Evolutionary conservation across 1,140 invertebrate genomes (phyloP), one percentile per base, ranked within the genome.

Genomic region (Trichogramma pretiosum): DNA sequence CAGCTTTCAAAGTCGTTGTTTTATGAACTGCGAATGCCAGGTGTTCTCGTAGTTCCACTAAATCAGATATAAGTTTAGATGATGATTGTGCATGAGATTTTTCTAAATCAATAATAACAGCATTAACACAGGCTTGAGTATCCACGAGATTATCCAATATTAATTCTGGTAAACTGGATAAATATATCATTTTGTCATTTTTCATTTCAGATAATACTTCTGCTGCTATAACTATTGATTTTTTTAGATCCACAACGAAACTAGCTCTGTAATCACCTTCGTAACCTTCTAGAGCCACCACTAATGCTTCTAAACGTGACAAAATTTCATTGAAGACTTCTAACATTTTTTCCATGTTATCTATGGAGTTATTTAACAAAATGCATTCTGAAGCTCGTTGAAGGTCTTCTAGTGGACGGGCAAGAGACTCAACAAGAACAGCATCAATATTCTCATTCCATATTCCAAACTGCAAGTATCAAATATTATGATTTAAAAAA

Each of bases 371-470:
- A 2, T 53, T 36, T 13, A n/a, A 50, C 34, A 41, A 39, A 35
- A 44, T 41, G 18, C 34, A 10, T n/a, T 50, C 22, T 46, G 42
- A 35, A 34, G 40, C 18, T 7, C 23, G 24, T 7, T 62, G 58
- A 11, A 67, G 46, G 24, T 63, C 61, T 45, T 68, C 66, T 10
- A 70, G 42, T 9, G 67, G 64, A 43, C 58, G 48, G 0, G 59
- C 53, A 5, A 70, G 46, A 3, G 64, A 63, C 45, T 68, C 65
- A 0, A 70, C 55, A 0, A 70, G 49, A n/a, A 70, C 58, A 2
- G 61, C 64, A 44, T 70, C 66, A 11, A 67, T 62, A 23, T 62
- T 69, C 44, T 68, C 63, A 14, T 55, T 59, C 50, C 60, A 62
- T 7, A 48, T 40, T 24, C 60, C 54, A 55, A 47, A 52, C 50